Evolutionary conservation across 64 coral and sea anemone species (phyloP).

Genomic region (Pocillopora damicornis): DNA sequence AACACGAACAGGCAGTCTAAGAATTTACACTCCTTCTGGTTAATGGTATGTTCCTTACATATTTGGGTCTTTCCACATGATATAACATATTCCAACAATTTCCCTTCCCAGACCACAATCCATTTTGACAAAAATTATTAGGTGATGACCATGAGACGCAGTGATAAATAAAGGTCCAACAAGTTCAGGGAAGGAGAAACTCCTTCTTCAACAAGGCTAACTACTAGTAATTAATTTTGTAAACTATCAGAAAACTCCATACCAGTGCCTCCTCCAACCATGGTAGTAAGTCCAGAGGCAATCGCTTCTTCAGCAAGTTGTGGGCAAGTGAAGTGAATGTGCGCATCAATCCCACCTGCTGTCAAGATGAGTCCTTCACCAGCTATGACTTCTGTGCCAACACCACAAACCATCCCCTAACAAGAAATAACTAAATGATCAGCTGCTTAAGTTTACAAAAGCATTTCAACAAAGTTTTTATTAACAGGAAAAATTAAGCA

Average conservation of each 20-base stretch:
- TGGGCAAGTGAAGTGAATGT: conserved; percentile 75
- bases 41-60: no score
- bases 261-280: conserved; percentile 82
- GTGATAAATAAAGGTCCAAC: not conserved
- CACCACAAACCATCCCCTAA: conserved; percentile 70
- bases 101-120: no score
- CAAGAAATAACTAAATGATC: not conserved
- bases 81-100: no score
- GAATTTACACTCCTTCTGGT: no score
- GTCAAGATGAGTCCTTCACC: conserved; percentile 76
- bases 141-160: no score
- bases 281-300: conserved; percentile 74
- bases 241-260: not conserved
- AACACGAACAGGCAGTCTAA: no score
- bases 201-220: not conserved
- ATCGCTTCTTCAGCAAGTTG: conserved; percentile 79
- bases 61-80: no score
- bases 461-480: no score
- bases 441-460: not conserved
- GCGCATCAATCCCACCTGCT: conserved; percentile 71
- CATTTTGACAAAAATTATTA: no score
- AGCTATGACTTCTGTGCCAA: conserved; percentile 74
- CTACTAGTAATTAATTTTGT: not conserved
- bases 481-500: no score
- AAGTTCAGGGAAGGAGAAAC: not conserved